A percentile compares a stretch with the other conserved stretches of the same genome.
Conservation (phyloP, 1,140 invertebrate species). For the Diachasma alloeum region DNA sequence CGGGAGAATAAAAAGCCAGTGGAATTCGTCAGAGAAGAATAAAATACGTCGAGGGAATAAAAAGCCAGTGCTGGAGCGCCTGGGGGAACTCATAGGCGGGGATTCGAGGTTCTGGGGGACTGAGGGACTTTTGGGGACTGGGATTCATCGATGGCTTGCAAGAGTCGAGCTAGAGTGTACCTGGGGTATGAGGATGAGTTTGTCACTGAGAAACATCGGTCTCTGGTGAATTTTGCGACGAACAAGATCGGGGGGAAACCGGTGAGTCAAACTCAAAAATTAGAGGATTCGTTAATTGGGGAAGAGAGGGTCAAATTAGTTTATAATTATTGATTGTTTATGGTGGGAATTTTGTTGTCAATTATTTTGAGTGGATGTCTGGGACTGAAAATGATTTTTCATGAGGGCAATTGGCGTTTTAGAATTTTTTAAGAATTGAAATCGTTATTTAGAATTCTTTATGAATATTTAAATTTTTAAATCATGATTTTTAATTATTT, state of each 20-base stretch:
- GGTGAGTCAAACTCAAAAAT: constrained; percentile 64
- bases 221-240: constrained; percentile 69
- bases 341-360: constrained; percentile 17
- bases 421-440: too few relatives aligned
- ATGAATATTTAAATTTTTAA: too few relatives aligned
- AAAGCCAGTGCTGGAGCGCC: not conserved
- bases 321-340: too few relatives aligned
- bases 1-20: too few relatives aligned
- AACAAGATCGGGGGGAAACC: constrained; percentile 79
- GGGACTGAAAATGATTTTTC: too few relatives aligned
- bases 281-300: not conserved
- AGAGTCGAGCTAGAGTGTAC: constrained; percentile 65
- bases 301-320: too few relatives aligned
- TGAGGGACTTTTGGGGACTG: not conserved
- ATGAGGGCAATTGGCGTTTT: too few relatives aligned
- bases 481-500: too few relatives aligned
- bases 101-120: not conserved
- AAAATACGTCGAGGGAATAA: too few relatives aligned
- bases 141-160: constrained; percentile 56
- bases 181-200: constrained; percentile 76
- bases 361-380: constrained; percentile 22
- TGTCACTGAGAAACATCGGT: constrained; percentile 71
- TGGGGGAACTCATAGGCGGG: not conserved
- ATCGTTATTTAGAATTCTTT: too few relatives aligned
- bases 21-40: too few relatives aligned